Base-by-base conservation (phyloP, 2,888 invertebrate genomes). In the Macrosoma leucophasiata region DNA sequence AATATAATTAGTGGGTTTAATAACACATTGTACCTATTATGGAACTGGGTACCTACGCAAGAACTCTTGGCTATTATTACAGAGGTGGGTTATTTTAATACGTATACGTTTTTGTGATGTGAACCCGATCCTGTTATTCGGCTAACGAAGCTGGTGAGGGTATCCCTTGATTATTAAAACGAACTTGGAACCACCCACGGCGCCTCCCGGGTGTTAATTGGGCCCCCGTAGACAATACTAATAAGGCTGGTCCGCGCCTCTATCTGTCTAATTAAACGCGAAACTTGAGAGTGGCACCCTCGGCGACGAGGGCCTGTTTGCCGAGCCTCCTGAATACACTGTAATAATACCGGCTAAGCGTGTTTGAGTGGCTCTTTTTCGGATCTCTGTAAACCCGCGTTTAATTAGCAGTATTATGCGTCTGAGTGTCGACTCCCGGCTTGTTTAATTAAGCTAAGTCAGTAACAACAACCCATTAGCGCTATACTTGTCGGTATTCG, bases 141-240 rank as follows among this genome's bases (percentile, higher is more conserved):
- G 67, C 69, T 81, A 82, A 81, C 78, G 78, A 81, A 78, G 78
- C n/a, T n/a, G n/a, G 72, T 55, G 62, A 72, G 71, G 75, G 74
- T 74, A 72, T 79, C 78, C 77, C 72, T 77, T 79, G 77, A 79
- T 84, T 81, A 82, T 82, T 77, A 81, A 81, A 84, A 78, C 74
- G 76, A 77, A 73, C 69, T 73, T 62, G 66, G 66, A 62, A 59
- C 79, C 78, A 73, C 76, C 79, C 75, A 73, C 76, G 66, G 69
- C 65, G 69, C 64, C 76, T 58, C 69, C 74, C 69, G 69, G 71
- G 84, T 77, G 84, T 81, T 84, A 82, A 82, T 84, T 84, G 82
- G 81, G 81, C 81, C 77, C 78, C 82, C 79, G 81, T 79, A 84
- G 82, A 84, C 82, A 84, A 84, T 84, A 82, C 82, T 84, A 84